Conservation (phyloP, 2,888 invertebrate genomes). For the Drosophila paracracens region DNA sequence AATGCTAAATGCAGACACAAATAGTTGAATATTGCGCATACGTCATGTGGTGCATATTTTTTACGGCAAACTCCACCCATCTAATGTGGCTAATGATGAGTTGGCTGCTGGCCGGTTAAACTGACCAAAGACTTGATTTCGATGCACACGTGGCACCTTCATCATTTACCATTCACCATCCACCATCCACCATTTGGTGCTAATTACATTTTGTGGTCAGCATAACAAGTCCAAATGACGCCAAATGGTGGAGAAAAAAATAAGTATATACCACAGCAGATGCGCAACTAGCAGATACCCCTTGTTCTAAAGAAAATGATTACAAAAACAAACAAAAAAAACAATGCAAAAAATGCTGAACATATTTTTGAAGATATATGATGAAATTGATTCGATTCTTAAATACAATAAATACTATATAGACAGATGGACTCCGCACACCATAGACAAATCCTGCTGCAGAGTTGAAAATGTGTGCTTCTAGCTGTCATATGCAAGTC, state of each 20-base stretch:
- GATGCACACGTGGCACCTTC: slow-evolving; percentile 10
- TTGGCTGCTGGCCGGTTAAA: slow-evolving; percentile 2
- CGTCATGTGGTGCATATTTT: slow-evolving; percentile 29
- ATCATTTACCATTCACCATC: slow-evolving; percentile 54
- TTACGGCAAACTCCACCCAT: background rate
- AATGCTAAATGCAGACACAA: slow-evolving; percentile 22
- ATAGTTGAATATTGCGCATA: slow-evolving; percentile 50
- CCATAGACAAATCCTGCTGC: background rate
- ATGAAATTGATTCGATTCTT: background rate
- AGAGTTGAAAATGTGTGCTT: background rate
- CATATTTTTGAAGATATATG: background rate
- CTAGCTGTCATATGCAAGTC: background rate
- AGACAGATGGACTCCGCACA: background rate
- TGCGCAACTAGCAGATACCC: slow-evolving; percentile 1
- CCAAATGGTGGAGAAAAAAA: slow-evolving; percentile 30
- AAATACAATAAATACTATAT: background rate
- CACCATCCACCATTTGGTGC: slow-evolving; percentile 71
- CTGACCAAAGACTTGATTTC: background rate
- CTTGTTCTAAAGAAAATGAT: background rate
- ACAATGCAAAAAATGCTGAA: background rate
- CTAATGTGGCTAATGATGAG: slow-evolving; percentile 29
- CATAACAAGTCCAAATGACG: slow-evolving; percentile 70
- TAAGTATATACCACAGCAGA: background rate
- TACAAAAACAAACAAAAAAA: background rate
- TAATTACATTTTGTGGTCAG: slow-evolving; percentile 79